These are phyloP conservation scores for Globodera ellingtonae DNA, from an alignment of 1,140 invertebrate genomes.

Conservation along the genomic window DNA sequence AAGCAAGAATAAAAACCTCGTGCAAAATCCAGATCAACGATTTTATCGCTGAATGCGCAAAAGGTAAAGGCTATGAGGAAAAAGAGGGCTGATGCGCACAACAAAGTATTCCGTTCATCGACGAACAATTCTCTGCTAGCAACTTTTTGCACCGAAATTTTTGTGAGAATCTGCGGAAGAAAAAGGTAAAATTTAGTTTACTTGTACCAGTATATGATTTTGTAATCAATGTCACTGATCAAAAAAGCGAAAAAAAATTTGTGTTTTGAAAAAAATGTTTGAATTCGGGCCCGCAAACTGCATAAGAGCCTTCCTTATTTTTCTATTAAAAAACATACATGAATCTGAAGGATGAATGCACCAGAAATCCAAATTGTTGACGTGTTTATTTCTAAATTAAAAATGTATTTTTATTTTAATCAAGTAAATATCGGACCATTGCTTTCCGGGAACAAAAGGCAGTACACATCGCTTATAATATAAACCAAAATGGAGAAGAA, in stretches of 20 bases:
- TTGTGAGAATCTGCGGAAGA: constrained; percentile 7
- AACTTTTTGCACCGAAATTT: constrained; percentile 30
- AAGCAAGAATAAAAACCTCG: neutral
- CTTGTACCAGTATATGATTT: too few species aligned
- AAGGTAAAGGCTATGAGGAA: constrained; percentile 26
- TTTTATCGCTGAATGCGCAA: constrained; percentile 28
- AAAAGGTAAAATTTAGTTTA: too few species aligned
- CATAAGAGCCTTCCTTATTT: neutral
- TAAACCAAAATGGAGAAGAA: constrained; percentile 36
- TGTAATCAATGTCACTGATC: too few species aligned
- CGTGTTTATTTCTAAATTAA: constrained; percentile 28
- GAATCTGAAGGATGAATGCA: constrained; percentile 32
- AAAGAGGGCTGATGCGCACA: constrained; percentile 32
- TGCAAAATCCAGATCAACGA: constrained; percentile 29
- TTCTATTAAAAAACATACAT: constrained; percentile 26
- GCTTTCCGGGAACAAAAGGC: constrained; percentile 35
- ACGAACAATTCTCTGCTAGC: constrained; percentile 22
- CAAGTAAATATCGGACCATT: constrained; percentile 13
- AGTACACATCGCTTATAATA: constrained; percentile 31
- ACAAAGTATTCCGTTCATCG: constrained; percentile 30
- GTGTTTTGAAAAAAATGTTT: too few species aligned
- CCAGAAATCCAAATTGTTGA: constrained; percentile 40
- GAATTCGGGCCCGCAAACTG: neutral
- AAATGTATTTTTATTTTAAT: neutral
- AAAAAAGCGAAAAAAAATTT: too few species aligned